Base-by-base conservation (phyloP, 2,888 invertebrate genomes). In the Halictus ligatus region DNA sequence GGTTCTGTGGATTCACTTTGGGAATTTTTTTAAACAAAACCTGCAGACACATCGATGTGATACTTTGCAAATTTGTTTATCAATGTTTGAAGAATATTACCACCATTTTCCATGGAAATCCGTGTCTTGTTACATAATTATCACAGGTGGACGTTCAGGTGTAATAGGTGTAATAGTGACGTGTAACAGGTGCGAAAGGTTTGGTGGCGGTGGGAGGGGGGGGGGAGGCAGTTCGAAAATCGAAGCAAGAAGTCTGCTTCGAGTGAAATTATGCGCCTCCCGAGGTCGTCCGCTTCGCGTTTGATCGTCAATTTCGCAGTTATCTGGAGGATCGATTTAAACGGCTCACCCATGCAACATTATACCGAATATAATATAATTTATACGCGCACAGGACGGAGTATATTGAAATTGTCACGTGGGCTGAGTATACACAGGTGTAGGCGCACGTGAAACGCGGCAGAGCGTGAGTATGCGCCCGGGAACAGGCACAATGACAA, bases 401-500 rank as follows among this genome's bases (percentile, higher is more conserved):
- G n/a, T 60, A 78, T 85, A 87, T 87, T 86, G 86, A 89, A 89
- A 89, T 89, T 88, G 89, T 89, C 89, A 89, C 81, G 77, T 80
- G 84, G 82, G 58, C 50, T 25, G 76, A 69, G 74, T 81, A 54
- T 74, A 78, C 73, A 81, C 69, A 75, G 54, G 71, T 50, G 50
- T 50, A 77, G 83, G 69, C 75, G 54, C 83, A 81, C 79, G 83
- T 69, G 84, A 87, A 85, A 86, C 87, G 89, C 89, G 90, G 84
- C 86, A 77, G 89, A 90, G 90, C 90, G 85, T 89, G 88, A 87
- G 85, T 79, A 29, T 64, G 71, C 80, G 83, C 84, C 78, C 81
- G 81, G 77, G 76, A 58, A 78, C 75, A 75, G 88, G 76, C 82
- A 91, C 91, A 91, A 91, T 91, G 84, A 88, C 88, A 91, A 91